Evolutionary conservation across 1,140 invertebrate species (phyloP), one percentile per base, ranked within the genome.

Genomic region (Anastrepha ludens): DNA sequence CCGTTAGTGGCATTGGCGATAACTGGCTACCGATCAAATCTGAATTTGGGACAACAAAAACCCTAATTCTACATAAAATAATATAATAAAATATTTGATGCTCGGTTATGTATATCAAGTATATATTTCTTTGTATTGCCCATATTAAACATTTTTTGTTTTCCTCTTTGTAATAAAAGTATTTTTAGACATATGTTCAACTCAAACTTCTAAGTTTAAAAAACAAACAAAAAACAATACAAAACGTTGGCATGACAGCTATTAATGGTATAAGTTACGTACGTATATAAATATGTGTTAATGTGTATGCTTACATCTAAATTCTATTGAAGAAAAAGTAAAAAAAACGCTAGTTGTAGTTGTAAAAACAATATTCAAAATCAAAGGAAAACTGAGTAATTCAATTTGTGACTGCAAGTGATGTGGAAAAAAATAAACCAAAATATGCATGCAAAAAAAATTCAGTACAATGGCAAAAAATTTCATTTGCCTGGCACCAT

Each of bases 121-220:
- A 74, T 47, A 55, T 7, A 55, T 55, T 81, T 20, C 20, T 81
- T 81, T 81, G 47, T 78, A 29, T 81, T 81, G 17, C 55, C 41
- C 20, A 81, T 55, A 44, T 81, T 81, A 81, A 13, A 39, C 41
- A 81, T 81, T 81, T 81, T 81, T 50, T 58, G 5, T 47, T 74
- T 11, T 50, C 13, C 47, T 74, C n/a, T 47, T 47, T n/a, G 13
- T 6, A 74, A n/a, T 74, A 74, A 3, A 41, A 13, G 39, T 29
- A 29, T 29, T 29, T 29, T 29, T 55, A 55, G 50, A 55, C 50
- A 55, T 6, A 55, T 17, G 2, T 74, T 44, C 17, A 78, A 50
- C n/a, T 41, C 39, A n/a, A 78, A 78, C 4, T 44, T 47, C 15
- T 62, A 62, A 62, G n/a, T 78, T 50, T 5, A 55, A n/a, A 50